Percentiles rank a stretch among this genome's conserved stretches.
phyloP scores from a whole-genome alignment of 2,113 vertebrate genomes.

The Fukomys damarensis region DNA sequence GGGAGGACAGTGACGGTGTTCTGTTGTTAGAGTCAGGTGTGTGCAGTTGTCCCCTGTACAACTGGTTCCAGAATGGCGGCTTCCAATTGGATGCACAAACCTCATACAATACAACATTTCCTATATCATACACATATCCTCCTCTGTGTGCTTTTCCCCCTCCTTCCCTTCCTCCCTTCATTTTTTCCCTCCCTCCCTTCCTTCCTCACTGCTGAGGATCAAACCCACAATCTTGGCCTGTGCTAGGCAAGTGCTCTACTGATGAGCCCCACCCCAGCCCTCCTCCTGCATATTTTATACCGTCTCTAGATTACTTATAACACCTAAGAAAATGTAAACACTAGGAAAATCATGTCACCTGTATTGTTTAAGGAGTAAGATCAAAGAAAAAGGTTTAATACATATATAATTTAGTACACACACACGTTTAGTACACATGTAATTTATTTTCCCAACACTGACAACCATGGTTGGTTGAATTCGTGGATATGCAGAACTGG shows the following conservation, averaged over 20 bases:
- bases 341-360: not conserved
- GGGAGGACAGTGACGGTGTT: not conserved
- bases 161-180: not conserved
- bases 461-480: not conserved
- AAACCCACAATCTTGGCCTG: not conserved
- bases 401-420: too few species aligned
- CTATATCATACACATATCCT: not conserved
- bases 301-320: not conserved
- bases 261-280: not conserved
- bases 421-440: not conserved
- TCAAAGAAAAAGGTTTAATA: not conserved
- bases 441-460: not conserved
- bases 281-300: not conserved
- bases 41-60: not conserved
- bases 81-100: not conserved
- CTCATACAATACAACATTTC: not conserved
- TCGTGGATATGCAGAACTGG: not conserved
- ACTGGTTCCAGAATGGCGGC: not conserved
- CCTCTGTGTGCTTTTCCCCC: not conserved
- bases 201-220: not conserved
- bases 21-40: fast-evolving
- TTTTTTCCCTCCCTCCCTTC: not conserved
- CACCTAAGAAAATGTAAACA: not conserved
- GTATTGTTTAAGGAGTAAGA: not conserved
- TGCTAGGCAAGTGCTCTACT: not conserved